Conservation (phyloP, 2,888 invertebrate species). For the Chymomyza amoena region DNA sequence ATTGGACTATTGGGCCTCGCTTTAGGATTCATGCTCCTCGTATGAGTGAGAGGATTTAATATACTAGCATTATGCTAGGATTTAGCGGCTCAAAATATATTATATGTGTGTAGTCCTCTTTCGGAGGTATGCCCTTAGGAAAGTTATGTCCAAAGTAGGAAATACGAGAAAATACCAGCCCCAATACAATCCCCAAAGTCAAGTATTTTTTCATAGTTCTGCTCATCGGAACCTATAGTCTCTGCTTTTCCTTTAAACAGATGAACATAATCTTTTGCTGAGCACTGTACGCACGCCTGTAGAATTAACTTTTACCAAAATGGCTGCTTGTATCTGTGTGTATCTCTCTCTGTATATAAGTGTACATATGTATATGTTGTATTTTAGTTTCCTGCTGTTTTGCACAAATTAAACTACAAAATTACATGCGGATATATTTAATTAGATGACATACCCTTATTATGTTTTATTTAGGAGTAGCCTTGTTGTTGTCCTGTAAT, state of each 20-base stretch:
- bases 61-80: too few species aligned
- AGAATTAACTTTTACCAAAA: slow-evolving; percentile 1
- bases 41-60: too few species aligned
- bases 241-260: not conserved
- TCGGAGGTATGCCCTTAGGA: too few species aligned
- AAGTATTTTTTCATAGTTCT: too few species aligned
- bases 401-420: slow-evolving; percentile 58
- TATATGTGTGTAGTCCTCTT: too few species aligned
- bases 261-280: slow-evolving; percentile 10
- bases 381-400: slow-evolving; percentile 57
- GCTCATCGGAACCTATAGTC: not conserved
- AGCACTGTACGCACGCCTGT: slow-evolving; percentile 20
- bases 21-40: too few species aligned
- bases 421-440: slow-evolving; percentile 64
- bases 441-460: slow-evolving; percentile 58
- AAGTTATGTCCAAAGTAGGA: too few species aligned
- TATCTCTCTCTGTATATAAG: slow-evolving; percentile 21
- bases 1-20: too few species aligned
- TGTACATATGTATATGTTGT: not conserved
- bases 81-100: too few species aligned
- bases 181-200: too few species aligned
- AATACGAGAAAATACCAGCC: too few species aligned
- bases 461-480: slow-evolving; percentile 47
- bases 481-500: slow-evolving; percentile 27
- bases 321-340: slow-evolving; percentile 14